Evolutionary conservation across 2,797 vertebrate species (phyloP), one percentile per base, ranked within the genome.

Genomic region (Eulemur coronatus): DNA sequence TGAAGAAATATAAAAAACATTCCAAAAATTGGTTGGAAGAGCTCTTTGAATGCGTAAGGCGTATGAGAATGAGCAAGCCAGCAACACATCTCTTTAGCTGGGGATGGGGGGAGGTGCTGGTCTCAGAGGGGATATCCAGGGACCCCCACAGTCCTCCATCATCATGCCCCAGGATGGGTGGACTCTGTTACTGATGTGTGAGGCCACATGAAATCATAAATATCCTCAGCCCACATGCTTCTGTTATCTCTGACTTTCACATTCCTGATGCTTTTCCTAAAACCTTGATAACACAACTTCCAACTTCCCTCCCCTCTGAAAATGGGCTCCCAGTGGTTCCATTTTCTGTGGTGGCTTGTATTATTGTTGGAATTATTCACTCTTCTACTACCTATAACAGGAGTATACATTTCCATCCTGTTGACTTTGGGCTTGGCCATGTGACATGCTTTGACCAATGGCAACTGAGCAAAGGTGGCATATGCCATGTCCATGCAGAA

Each of bases 1-100:
- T 43, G 69, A 63, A 93, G 67, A 65, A 13, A 10, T 55, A 93
- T 79, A 94, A 97, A 97, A 90, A 90, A 91, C 78, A 94, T 89
- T 61, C 72, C 38, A 55, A 84, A 61, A 90, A 26, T 38, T 26
- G 69, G 12, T 78, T 50, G 63, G 46, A 41, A 33, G 43, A 89
- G 55, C 55, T 95, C 82, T 93, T 43, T 9, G 61, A 84, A 95
- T 43, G 61, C 20, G 28, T 72, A 65, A 91, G 35, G 61, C 43
- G 73, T 38, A 14, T n/a, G 70, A 72, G n/a, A 84, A 95, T 35
- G 70, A 84, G 33, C 22, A 65, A 86, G 50, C 28, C 46, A 63
- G 65, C 20, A 55, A 69, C n/a, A n/a, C 18, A 33, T 89, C 92
- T 94, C 91, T 94, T 73, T 43, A 80, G 79, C 30, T 13, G n/a